Evolutionary conservation across 2,888 invertebrate species (phyloP).

Genomic region (Prosopocoilus inquinatus): DNA sequence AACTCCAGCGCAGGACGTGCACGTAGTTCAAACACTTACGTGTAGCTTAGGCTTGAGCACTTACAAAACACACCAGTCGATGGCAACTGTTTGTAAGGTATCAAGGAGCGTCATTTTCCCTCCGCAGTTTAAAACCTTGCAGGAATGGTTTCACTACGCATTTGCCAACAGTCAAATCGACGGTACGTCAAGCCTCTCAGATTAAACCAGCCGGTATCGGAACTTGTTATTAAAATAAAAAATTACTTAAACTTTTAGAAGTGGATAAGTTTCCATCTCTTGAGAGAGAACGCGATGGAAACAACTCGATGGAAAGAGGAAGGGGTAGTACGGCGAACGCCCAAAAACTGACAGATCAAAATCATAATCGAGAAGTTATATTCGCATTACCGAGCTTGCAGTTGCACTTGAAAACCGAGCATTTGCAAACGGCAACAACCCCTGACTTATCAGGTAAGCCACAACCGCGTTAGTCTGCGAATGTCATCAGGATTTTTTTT

Average conservation of each 20-base stretch:
- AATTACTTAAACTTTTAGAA: slow-evolving; percentile 53
- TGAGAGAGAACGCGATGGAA: slow-evolving; percentile 70
- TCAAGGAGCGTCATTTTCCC: slow-evolving; percentile 90
- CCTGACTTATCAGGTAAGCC: slow-evolving; percentile 60
- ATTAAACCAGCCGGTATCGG: too few relatives aligned
- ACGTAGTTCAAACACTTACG: slow-evolving; percentile 87
- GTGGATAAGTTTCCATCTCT: slow-evolving; percentile 89
- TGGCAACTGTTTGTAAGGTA: slow-evolving; percentile 92
- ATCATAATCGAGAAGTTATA: slow-evolving; percentile 91
- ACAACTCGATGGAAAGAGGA: slow-evolving; percentile 57
- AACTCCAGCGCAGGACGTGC: slow-evolving; percentile 58
- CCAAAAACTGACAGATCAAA: slow-evolving; percentile 70
- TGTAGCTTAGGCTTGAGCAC: slow-evolving; percentile 79
- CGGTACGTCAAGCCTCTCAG: slow-evolving; percentile 56
- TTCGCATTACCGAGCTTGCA: slow-evolving; percentile 93
- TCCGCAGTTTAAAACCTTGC: slow-evolving; percentile 90
- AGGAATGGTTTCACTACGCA: slow-evolving; percentile 97
- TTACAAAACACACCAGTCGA: slow-evolving; percentile 74
- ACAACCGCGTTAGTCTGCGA: background rate
- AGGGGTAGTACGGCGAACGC: slow-evolving; percentile 51
- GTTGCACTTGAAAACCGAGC: slow-evolving; percentile 90
- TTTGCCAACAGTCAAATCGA: slow-evolving; percentile 94
- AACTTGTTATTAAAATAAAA: too few relatives aligned
- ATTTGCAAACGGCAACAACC: slow-evolving; percentile 73
- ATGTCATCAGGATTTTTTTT: background rate